These are phyloP conservation scores for Drosophila neonasuta DNA, from an alignment of 2,888 invertebrate species.

Conservation along the genomic window DNA sequence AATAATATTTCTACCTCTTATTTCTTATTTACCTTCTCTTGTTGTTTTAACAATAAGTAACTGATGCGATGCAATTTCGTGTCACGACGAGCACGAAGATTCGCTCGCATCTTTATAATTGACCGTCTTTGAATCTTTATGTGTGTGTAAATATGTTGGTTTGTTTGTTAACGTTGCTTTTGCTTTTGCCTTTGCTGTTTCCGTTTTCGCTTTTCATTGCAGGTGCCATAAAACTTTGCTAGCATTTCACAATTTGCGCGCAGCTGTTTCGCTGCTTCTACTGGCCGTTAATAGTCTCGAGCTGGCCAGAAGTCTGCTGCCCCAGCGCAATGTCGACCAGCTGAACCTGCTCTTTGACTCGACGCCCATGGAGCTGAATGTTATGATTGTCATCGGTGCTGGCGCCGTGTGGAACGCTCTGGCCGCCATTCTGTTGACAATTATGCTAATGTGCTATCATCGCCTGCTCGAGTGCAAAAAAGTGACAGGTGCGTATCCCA, in stretches of 20 bases:
- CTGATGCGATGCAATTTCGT: background rate
- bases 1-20: no score
- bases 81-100: background rate
- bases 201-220: slow-evolving; percentile 42
- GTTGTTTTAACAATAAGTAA: no score
- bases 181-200: background rate
- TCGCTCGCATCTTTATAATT: slow-evolving; percentile 2
- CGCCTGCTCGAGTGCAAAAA: slow-evolving; percentile 79
- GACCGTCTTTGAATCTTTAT: slow-evolving; percentile 1
- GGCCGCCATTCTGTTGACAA: slow-evolving; percentile 73
- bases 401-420: slow-evolving; percentile 77
- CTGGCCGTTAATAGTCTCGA: slow-evolving; percentile 80
- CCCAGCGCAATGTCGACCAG: slow-evolving; percentile 52
- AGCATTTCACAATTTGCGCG: slow-evolving; percentile 81
- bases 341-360: slow-evolving; percentile 54
- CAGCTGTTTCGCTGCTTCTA: slow-evolving; percentile 76
- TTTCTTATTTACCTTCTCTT: no score
- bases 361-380: slow-evolving; percentile 56
- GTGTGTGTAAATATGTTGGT: slow-evolving; percentile 3
- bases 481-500: slow-evolving; percentile 72
- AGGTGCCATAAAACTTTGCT: slow-evolving; percentile 80
- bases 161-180: slow-evolving; percentile 7
- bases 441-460: slow-evolving; percentile 80
- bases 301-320: slow-evolving; percentile 77
- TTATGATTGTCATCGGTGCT: slow-evolving; percentile 70